Evolutionary conservation across 2,113 vertebrate genomes (phyloP).

Genomic region (Clarias batrachus): DNA sequence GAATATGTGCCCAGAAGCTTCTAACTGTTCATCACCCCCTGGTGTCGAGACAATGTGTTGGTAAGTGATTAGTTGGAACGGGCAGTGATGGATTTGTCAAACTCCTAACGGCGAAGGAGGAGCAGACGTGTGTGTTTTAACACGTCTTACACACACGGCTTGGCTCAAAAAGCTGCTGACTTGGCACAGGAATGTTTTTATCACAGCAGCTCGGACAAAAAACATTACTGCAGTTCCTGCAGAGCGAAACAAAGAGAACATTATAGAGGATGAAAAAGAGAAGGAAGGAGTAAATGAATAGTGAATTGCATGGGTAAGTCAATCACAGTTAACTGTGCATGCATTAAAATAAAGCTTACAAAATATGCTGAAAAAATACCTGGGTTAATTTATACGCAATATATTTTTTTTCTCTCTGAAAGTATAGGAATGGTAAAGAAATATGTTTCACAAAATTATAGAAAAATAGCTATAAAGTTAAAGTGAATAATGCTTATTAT

Average conservation of each 20-base stretch:
- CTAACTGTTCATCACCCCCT: constrained; percentile 46
- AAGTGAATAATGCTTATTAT: not conserved
- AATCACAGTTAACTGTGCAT: not conserved
- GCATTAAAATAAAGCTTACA: not conserved
- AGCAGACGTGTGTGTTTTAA: constrained; percentile 80
- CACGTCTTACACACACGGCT: constrained; percentile 91
- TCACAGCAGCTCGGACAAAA: constrained; percentile 97
- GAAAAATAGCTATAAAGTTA: not conserved
- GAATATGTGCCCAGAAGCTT: constrained; percentile 57
- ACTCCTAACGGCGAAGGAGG: constrained; percentile 83
- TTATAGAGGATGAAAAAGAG: not conserved
- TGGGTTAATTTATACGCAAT: not conserved
- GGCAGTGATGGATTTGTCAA: constrained; percentile 91
- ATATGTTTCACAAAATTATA: not conserved
- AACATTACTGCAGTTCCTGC: constrained; percentile 96
- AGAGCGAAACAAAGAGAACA: constrained; percentile 36
- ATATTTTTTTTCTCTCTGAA: not conserved
- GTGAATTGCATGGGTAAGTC: not conserved
- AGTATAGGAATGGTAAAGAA: not conserved
- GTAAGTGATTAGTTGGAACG: constrained; percentile 80
- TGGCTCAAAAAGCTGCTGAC: constrained; percentile 96
- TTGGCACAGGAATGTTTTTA: constrained; percentile 98
- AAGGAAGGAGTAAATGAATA: not conserved
- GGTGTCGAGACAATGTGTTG: not conserved
- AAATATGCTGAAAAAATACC: not conserved